These are phyloP conservation scores for Amaurobius ferox DNA, from an alignment of 2,888 invertebrate genomes.

Conservation along the genomic window DNA sequence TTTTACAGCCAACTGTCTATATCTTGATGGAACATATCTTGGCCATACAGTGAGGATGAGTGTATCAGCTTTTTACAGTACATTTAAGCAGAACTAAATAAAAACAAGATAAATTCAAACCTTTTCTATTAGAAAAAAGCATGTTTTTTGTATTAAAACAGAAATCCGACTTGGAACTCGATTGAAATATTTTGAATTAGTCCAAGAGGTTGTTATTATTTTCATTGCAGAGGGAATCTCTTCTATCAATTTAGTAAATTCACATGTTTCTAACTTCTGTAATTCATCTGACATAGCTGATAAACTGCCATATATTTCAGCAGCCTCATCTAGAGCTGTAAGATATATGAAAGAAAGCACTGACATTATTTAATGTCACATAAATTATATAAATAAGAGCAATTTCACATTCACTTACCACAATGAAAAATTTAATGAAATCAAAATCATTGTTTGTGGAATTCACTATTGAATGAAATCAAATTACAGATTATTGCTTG, in stretches of 20 bases:
- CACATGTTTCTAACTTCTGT: constrained; percentile 7
- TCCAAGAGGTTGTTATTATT: constrained; percentile 40
- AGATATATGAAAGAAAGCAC: no score
- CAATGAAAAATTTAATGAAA: no score
- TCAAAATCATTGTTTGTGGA: no score
- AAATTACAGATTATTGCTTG: no score
- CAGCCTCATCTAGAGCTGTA: constrained; percentile 57
- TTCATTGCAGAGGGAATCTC: constrained; percentile 16
- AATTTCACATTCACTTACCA: no score
- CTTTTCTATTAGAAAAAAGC: constrained; percentile 42
- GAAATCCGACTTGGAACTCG: constrained; percentile 48
- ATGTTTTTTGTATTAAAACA: constrained; percentile 40
- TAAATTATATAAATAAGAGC: no score
- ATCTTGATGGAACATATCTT: no score
- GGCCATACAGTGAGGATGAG: no score
- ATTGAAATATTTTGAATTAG: constrained; percentile 53
- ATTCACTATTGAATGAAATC: no score
- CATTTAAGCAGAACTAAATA: background rate
- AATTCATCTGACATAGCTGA: constrained; percentile 9
- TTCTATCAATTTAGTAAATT: constrained; percentile 15
- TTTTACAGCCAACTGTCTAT: no score
- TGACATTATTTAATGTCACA: no score
- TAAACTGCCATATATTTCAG: constrained; percentile 43
- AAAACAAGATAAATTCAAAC: constrained; percentile 13
- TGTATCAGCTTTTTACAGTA: no score